phyloP scores from a whole-genome alignment of 2,888 invertebrate genomes.

The Thymelicus acteon region DNA sequence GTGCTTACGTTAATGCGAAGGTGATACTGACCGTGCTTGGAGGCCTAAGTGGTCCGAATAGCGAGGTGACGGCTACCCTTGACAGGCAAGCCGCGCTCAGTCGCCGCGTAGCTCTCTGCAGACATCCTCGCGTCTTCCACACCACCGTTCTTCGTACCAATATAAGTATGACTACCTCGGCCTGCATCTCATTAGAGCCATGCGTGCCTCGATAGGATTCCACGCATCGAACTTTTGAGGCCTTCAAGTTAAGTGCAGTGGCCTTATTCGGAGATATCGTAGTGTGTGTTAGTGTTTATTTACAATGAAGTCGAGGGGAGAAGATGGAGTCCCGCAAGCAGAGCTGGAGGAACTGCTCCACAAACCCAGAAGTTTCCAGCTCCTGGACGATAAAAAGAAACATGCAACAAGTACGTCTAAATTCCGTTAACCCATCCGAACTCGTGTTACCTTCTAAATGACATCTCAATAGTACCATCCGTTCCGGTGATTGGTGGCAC shows the following conservation, averaged over 20 bases:
- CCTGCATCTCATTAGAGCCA: constrained; percentile 57
- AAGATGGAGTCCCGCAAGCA: constrained; percentile 57
- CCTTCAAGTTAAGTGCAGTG: constrained; percentile 29
- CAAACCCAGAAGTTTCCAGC: constrained; percentile 62
- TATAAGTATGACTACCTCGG: constrained; percentile 56
- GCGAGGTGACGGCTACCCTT: constrained; percentile 65
- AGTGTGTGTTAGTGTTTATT: constrained; percentile 54
- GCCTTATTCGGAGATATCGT: constrained; percentile 5
- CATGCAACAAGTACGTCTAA: constrained; percentile 69
- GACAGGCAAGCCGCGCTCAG: constrained; percentile 66
- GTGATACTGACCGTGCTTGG: constrained; percentile 40
- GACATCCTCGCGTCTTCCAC: constrained; percentile 67
- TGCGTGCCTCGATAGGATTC: constrained; percentile 56
- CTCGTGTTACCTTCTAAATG: constrained; percentile 39
- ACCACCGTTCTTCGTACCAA: constrained; percentile 42
- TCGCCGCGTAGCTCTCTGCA: constrained; percentile 69
- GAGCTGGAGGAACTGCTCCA: constrained; percentile 77
- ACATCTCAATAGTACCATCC: constrained; percentile 64
- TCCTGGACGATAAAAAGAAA: constrained; percentile 58
- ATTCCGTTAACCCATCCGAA: constrained; percentile 50
- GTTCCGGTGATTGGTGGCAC: constrained; percentile 56
- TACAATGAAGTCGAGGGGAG: constrained; percentile 63
- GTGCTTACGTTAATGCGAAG: constrained; percentile 37
- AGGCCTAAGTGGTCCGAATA: constrained; percentile 50
- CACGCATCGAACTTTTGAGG: constrained; percentile 22